Base-by-base conservation (phyloP, 2,888 invertebrate species). In the Drosophila cyrtoloma region DNA sequence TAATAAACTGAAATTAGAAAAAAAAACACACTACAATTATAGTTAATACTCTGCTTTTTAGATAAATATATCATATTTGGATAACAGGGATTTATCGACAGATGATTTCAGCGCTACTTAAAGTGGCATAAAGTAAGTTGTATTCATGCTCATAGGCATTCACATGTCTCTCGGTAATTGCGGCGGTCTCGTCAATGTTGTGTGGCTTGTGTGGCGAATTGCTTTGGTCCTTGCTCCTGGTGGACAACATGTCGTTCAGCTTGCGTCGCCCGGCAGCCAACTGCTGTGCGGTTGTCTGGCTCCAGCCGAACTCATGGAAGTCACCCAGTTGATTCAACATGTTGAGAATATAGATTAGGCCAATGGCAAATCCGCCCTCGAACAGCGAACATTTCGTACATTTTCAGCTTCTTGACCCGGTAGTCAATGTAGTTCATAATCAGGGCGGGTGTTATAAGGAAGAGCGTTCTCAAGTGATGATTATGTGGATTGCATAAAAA, bases 341-440 rank as follows among this genome's bases (percentile, higher is more conserved):
- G 92, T 97, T 97, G 71, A 99, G 95, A 82, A 99, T 97, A 91
- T 98, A 99, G 0, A 99, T 98, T 26, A 95, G 94, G 92, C 99
- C 99, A 95, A 99, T 97, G 6, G 98, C 97, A 94, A 99, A 99
- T 19, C 99, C 99, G 93, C n/a, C n/a, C n/a, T n/a, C n/a, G n/a
- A n/a, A n/a, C n/a, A n/a, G n/a, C n/a, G n/a, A n/a, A n/a, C n/a
- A n/a, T n/a, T n/a, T n/a, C n/a, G n/a, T 96, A 96, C 93, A 99
- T 96, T 93, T 97, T 97, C 90, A 99, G n/a, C n/a, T n/a, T n/a
- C n/a, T n/a, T n/a, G n/a, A n/a, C n/a, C n/a, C n/a, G n/a, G n/a
- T n/a, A n/a, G n/a, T n/a, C n/a, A n/a, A n/a, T n/a, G n/a, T n/a
- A n/a, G 93, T 99, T 99, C 70, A 99, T 95, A 1, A 98, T 98